These are phyloP conservation scores for Ophiothrix spiculata DNA, from an alignment of 35 echinoderm and acorn worm genomes.

Conservation along the genomic window DNA sequence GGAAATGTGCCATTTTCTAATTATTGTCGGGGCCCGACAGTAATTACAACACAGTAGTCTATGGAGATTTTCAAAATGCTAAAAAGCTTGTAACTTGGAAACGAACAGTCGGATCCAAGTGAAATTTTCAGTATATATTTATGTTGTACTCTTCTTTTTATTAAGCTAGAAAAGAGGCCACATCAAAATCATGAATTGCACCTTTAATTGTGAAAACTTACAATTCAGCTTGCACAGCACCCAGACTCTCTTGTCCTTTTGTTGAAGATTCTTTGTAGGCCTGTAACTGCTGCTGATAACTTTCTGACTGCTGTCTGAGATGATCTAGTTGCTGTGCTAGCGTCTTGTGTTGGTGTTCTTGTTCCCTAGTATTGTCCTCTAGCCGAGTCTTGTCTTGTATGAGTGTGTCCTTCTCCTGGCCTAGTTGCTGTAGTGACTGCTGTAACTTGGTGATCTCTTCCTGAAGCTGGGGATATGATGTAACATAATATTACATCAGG, in stretches of 20 bases:
- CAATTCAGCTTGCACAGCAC: neutral
- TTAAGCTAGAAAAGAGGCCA: no score
- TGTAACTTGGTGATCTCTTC: neutral
- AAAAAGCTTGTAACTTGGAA: no score
- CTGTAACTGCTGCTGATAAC: neutral
- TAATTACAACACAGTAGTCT: no score
- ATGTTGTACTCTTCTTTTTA: no score
- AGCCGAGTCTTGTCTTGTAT: neutral
- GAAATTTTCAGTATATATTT: no score
- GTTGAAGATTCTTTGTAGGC: neutral
- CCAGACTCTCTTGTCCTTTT: neutral
- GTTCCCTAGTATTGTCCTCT: neutral
- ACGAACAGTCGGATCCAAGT: no score
- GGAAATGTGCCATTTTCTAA: no score
- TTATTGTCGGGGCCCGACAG: no score
- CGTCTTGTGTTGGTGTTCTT: neutral
- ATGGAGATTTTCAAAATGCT: no score
- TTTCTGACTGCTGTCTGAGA: neutral
- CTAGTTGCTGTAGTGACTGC: neutral
- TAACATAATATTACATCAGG: no score
- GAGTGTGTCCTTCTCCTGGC: slow-evolving; percentile 14
- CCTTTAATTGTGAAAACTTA: no score
- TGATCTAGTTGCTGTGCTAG: neutral
- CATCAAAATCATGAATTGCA: no score
- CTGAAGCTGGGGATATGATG: neutral